Evolutionary conservation across 2,113 vertebrate genomes (phyloP).

Genomic region (Hyaena hyaena): DNA sequence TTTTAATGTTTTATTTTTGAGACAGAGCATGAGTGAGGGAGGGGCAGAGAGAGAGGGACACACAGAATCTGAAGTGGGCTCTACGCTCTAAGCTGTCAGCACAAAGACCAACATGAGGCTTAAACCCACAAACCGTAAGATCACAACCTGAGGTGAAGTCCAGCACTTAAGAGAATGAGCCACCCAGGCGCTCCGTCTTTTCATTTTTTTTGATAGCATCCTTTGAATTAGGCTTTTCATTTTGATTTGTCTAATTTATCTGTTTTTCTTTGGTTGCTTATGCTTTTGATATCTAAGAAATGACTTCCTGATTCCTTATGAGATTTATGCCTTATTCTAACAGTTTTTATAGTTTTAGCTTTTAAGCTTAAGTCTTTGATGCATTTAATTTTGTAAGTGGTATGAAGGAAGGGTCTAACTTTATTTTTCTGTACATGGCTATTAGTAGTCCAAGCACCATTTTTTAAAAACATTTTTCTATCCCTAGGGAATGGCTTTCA

Average conservation of each 20-base stretch:
- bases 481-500: neutral
- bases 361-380: neutral
- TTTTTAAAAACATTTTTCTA: neutral
- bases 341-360: neutral
- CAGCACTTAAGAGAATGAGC: too few relatives aligned
- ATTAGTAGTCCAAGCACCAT: neutral
- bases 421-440: neutral
- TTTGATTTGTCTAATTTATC: neutral
- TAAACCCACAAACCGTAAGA: too few relatives aligned
- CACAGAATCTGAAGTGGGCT: too few relatives aligned
- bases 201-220: neutral
- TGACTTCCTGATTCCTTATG: neutral
- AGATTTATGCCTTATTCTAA: neutral
- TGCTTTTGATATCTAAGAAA: slow-evolving; percentile 27
- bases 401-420: neutral
- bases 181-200: neutral
- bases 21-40: too few relatives aligned
- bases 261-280: neutral
- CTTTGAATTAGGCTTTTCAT: slow-evolving; percentile 17
- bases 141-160: too few relatives aligned
- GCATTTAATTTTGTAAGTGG: neutral
- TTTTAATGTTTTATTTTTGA: too few relatives aligned
- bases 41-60: too few relatives aligned
- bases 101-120: too few relatives aligned
- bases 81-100: too few relatives aligned